Conservation (phyloP, 1,140 invertebrate genomes). For the Ephestia elutella region DNA sequence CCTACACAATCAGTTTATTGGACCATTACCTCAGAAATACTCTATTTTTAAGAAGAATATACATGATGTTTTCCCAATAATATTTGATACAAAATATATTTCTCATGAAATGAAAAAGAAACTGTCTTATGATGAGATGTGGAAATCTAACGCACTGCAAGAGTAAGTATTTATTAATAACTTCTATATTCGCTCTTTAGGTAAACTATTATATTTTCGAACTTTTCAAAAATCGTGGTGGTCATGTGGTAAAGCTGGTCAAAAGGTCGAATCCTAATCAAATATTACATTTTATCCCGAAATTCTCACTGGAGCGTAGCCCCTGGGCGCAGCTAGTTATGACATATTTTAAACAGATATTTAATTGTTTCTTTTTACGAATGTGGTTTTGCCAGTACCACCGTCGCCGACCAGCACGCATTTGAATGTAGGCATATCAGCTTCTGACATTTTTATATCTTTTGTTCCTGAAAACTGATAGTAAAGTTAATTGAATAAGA, state of each 20-base stretch:
- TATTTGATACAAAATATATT: conserved; percentile 85
- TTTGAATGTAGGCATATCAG: conserved; percentile 92
- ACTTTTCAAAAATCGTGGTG: no score
- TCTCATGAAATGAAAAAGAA: conserved; percentile 73
- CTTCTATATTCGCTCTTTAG: no score
- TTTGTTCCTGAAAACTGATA: conserved; percentile 34
- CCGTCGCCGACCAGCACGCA: conserved; percentile 99
- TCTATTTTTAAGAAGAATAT: conserved; percentile 79
- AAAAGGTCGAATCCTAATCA: no score
- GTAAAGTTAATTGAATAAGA: conserved; percentile 16
- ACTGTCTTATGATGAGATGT: conserved; percentile 69
- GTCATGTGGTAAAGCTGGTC: no score
- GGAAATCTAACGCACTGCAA: conserved; percentile 71
- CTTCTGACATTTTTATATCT: conserved; percentile 52
- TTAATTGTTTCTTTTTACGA: conserved; percentile 99
- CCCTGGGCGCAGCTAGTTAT: no score
- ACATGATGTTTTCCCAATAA: conserved; percentile 77
- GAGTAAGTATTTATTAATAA: conserved; percentile 59
- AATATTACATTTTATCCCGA: no score
- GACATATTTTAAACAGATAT: no score
- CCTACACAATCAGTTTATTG: conserved; percentile 82
- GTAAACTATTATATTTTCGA: no score
- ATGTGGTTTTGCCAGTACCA: conserved; percentile 99
- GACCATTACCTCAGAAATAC: conserved; percentile 80
- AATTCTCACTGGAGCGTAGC: no score